A percentile compares a stretch with the other conserved stretches of the same genome.
phyloP scores from a whole-genome alignment of 2,113 vertebrate species.

The Plectropomus leopardus region DNA sequence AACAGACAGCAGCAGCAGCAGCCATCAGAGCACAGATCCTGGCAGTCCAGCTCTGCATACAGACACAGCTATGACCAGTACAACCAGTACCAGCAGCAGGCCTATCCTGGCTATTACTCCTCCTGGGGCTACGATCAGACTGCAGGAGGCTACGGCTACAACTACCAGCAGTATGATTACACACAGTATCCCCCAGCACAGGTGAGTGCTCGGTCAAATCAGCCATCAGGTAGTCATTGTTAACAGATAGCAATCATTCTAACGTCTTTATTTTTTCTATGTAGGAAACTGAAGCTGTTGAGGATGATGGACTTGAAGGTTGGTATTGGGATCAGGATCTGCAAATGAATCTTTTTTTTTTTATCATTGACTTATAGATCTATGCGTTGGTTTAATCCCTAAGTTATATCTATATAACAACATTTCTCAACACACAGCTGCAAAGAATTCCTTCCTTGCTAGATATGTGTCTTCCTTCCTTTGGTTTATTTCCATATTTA shows the following conservation, averaged over 20 bases:
- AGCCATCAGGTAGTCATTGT: not conserved
- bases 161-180: slow-evolving; percentile 92
- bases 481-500: no score
- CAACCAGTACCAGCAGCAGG: slow-evolving; percentile 92
- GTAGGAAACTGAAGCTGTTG: slow-evolving; percentile 88
- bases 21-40: slow-evolving; percentile 74
- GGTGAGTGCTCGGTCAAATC: slow-evolving; percentile 77
- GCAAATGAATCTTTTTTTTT: not conserved
- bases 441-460: no score
- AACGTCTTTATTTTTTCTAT: slow-evolving; percentile 35
- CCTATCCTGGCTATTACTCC: slow-evolving; percentile 90
- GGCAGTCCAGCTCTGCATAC: slow-evolving; percentile 87
- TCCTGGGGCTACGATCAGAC: slow-evolving; percentile 94
- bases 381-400: not conserved
- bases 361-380: not conserved
- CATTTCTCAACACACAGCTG: no score
- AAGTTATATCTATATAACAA: not conserved
- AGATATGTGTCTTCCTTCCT: no score
- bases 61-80: slow-evolving; percentile 85
- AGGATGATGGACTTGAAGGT: slow-evolving; percentile 93
- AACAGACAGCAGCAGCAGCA: slow-evolving; percentile 62
- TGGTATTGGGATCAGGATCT: slow-evolving; percentile 18
- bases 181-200: slow-evolving; percentile 88
- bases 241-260: not conserved
- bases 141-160: slow-evolving; percentile 89